Evolutionary conservation across 2,113 vertebrate genomes (phyloP).

Genomic region (Nycticryphes semicollaris): DNA sequence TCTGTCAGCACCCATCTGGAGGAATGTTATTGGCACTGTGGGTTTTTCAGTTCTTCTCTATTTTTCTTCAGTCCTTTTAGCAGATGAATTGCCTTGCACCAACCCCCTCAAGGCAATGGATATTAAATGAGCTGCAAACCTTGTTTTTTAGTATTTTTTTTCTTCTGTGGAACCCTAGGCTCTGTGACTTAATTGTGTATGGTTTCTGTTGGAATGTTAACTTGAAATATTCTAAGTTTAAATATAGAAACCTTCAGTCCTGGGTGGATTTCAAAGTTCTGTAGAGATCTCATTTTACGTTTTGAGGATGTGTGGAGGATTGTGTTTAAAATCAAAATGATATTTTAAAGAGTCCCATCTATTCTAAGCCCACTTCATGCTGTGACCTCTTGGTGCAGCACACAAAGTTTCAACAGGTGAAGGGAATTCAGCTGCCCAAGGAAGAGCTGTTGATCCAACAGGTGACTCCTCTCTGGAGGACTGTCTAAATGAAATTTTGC

Average conservation of each 20-base stretch:
- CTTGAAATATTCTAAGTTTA: background rate
- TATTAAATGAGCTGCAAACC: background rate
- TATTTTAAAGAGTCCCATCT: background rate
- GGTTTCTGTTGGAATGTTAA: background rate
- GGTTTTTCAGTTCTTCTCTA: background rate
- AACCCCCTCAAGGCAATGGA: background rate
- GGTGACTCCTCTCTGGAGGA: background rate
- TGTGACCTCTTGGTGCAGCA: background rate
- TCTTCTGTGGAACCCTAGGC: background rate
- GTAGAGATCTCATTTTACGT: background rate
- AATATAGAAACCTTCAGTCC: background rate
- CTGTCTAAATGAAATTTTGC: background rate
- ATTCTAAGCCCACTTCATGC: background rate
- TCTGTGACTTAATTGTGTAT: background rate
- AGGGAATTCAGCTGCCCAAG: background rate
- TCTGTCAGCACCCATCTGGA: background rate
- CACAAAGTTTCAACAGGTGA: background rate
- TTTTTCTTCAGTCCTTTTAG: background rate
- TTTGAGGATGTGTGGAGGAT: background rate
- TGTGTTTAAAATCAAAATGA: background rate
- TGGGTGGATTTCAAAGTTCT: background rate
- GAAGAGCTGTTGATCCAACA: background rate
- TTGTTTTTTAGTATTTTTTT: background rate
- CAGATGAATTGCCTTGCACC: background rate
- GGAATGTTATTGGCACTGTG: background rate